Evolutionary conservation across 2,797 vertebrate species (phyloP), one percentile per base, ranked within the genome.

Genomic region (Menidia menidia): DNA sequence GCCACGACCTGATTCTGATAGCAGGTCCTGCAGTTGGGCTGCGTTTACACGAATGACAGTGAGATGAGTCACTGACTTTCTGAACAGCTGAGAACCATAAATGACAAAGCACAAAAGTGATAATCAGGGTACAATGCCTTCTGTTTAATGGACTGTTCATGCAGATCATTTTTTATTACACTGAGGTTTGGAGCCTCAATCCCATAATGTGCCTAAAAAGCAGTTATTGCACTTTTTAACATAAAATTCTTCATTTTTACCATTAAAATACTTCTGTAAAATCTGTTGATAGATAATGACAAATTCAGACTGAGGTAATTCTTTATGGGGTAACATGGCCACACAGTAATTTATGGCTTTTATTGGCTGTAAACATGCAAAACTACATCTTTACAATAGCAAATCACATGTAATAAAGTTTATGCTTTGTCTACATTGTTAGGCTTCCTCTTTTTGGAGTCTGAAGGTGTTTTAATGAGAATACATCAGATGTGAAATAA

Each of bases 261-360:
- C 68, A 70, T 78, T 60, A 78, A 71, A 42, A 82, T 41, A 70
- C 3, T 58, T 58, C 25, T 73, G n/a, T 56, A 61, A 69, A 44
- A 64, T 44, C 31, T 12, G 32, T 25, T 15, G 32, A 68, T 62
- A 57, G 35, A 55, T 54, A 71, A 63, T 61, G 75, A 74, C 43
- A 74, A 64, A 77, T 72, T 58, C 70, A 79, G 56, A 76, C 32
- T 68, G 64, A 89, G 69, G 79, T 88, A 83, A 64, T 66, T 81
- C 74, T 69, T 75, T 48, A 81, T 55, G 59, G 55, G 61, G 76
- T 77, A 66, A 68, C 68, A 89, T 89, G 82, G 85, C 81, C 83
- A 78, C 72, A 81, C 74, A 73, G 73, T 85, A 39, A 76, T 78
- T 63, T 79, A 91, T 89, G 88, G 87, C 90, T 89, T 89, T 84